Base-by-base conservation (phyloP, 2,113 vertebrate species). In the Sapajus apella region DNA sequence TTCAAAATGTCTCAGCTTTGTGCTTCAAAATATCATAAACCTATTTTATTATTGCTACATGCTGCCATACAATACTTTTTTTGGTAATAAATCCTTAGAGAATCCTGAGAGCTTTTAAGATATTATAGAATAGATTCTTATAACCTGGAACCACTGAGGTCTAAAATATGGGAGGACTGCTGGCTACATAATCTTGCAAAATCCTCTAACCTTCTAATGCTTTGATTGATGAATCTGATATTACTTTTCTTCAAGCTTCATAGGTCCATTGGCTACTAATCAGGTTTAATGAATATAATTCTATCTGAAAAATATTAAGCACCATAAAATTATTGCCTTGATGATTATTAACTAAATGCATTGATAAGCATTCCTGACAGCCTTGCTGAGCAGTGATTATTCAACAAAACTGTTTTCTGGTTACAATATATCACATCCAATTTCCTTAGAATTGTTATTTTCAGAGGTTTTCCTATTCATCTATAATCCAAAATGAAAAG, bases 291-390 rank as follows among this genome's bases (percentile, higher is more conserved):
- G 90, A 89, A 94, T 87, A 43, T 66, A 90, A 87, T 87, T 86
- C n/a, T 70, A 92, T 27, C 79, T 90, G 47, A 96, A 95, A 94
- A 94, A 92, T 92, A 94, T 94, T 96, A 92, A 97, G 47, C 61
- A 90, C 52, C 45, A 32, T 83, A 86, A 86, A 97, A 96, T 88
- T 79, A 79, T 82, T 75, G 50, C 85, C 58, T 80, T 80, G 50
- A 84, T 94, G 61, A 94, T 73, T 85, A 87, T 94, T 88, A 97
- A 91, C 18, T 68, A 95, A 88, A 56, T 87, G 56, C 72, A 85
- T 56, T 21, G 43, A 72, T 88, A 91, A 95, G 90, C 87, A 79
- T 47, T 91, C 88, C 77, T 93, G 89, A 85, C 81, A 85, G 40
- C 50, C 96, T 91, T 88, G 66, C 80, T 50, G 72, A 94, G 47